phyloP scores from a whole-genome alignment of 1,140 invertebrate genomes.

The Tachypleus tridentatus region DNA sequence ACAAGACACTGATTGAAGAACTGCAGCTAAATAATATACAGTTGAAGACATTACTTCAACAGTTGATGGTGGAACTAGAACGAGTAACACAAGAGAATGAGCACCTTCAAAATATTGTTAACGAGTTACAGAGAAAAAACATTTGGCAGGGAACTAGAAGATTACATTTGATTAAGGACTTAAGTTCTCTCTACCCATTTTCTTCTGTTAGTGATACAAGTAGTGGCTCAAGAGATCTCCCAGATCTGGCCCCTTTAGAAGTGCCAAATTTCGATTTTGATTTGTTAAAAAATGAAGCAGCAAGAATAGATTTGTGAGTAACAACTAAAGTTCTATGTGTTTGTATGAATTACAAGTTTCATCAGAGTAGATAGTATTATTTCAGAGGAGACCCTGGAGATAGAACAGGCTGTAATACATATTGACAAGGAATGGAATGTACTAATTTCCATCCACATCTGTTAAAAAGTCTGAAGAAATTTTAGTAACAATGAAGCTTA shows the following conservation, averaged over 20 bases:
- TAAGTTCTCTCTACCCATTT: neutral
- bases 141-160: neutral
- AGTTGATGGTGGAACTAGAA: constrained; percentile 9
- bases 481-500: too few relatives aligned
- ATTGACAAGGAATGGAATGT: too few relatives aligned
- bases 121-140: neutral
- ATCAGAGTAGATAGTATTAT: too few relatives aligned
- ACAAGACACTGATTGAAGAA: constrained; percentile 14
- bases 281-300: neutral
- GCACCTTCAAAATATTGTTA: neutral
- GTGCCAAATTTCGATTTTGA: neutral
- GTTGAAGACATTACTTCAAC: constrained; percentile 6
- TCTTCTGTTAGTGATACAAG: neutral
- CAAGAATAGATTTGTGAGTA: neutral
- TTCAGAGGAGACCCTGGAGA: too few relatives aligned
- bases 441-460: too few relatives aligned
- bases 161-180: neutral
- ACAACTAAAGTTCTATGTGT: too few relatives aligned
- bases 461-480: too few relatives aligned
- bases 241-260: neutral
- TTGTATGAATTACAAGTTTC: too few relatives aligned
- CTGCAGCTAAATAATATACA: constrained; percentile 9
- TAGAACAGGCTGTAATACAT: too few relatives aligned
- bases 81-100: constrained; percentile 7
- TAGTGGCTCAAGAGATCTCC: neutral